Evolutionary conservation across 2,113 vertebrate species (phyloP), one percentile per base, ranked within the genome.

Genomic region (Cottus gobio): DNA sequence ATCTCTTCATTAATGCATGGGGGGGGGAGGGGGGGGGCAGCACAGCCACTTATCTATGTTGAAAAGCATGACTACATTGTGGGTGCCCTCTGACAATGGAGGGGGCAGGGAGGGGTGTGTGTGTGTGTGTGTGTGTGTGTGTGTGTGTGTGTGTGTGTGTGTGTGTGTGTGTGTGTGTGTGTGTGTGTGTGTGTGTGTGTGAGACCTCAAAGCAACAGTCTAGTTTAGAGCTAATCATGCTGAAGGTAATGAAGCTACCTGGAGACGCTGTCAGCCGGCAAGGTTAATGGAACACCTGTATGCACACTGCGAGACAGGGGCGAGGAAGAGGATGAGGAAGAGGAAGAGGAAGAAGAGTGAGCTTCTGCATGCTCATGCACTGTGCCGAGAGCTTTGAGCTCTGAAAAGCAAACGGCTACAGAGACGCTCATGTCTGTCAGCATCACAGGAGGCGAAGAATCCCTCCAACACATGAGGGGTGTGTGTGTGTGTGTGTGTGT

Each of bases 1-100:
- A 86, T 82, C 86, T 91, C 87, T 91, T 89, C 83, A 93, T 90
- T 93, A 93, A 90, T 86, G 77, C 86, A 85, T 82, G 66, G 48
- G 75, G 18, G 65, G 52, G 69, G 4, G 3, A 79, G 66, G 66
- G 48, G 72, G 24, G 71, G 30, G 46, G 20, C 42, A 34, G 80
- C 85, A 74, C 26, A 54, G 78, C 44, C 74, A 71, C 83, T 91
- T 92, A 92, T 92, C 85, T 72, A 15, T 73, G 61, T 79, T 92
- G 92, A 93, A 90, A 89, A 80, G 88, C 87, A 85, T 66, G 87
- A 91, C 91, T 86, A 77, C 71, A 75, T 71, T 62, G 69, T 56
- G 3, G 31, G 54, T 72, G 81, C 83, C 80, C 89, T 66, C 66
- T 80, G 85, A 90, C 88, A 92, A 80, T 60, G 39, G 5, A 5